These are phyloP conservation scores for Hylyphantes graminicola DNA, from an alignment of 1,140 invertebrate species.

Conservation along the genomic window DNA sequence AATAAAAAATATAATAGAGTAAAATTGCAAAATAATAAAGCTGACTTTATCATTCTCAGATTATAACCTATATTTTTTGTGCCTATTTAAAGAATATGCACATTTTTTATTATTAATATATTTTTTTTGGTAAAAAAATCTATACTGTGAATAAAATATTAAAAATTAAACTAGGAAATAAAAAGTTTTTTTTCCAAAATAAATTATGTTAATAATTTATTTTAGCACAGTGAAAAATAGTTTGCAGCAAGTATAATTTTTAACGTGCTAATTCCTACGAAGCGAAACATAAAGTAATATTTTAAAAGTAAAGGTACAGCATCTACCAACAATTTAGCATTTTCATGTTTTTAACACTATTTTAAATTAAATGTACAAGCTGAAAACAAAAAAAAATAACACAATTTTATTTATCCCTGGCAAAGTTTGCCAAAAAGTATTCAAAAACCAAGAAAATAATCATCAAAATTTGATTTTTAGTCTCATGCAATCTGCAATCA, in stretches of 20 bases:
- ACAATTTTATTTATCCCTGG: background rate
- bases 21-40: background rate
- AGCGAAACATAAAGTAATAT: background rate
- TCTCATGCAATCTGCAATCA: constrained; percentile 10
- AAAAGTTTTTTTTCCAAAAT: too few species aligned
- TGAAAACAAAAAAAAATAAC: background rate
- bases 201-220: too few species aligned
- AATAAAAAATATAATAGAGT: background rate
- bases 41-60: background rate
- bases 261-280: too few species aligned
- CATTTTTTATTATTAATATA: too few species aligned
- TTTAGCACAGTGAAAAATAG: too few species aligned
- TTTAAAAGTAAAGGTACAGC: background rate
- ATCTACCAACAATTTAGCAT: background rate
- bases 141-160: too few species aligned
- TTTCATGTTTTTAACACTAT: background rate
- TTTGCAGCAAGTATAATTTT: too few species aligned
- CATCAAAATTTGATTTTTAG: background rate
- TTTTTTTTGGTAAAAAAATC: too few species aligned
- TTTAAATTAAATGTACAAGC: background rate
- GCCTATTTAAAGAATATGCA: too few species aligned
- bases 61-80: background rate
- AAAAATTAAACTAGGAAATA: too few species aligned
- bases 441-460: background rate
- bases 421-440: background rate